Percentiles rank a stretch among this genome's conserved stretches.
Evolutionary conservation across 1,140 invertebrate species (phyloP).

Genomic region (Pygmarrhopalites habei): DNA sequence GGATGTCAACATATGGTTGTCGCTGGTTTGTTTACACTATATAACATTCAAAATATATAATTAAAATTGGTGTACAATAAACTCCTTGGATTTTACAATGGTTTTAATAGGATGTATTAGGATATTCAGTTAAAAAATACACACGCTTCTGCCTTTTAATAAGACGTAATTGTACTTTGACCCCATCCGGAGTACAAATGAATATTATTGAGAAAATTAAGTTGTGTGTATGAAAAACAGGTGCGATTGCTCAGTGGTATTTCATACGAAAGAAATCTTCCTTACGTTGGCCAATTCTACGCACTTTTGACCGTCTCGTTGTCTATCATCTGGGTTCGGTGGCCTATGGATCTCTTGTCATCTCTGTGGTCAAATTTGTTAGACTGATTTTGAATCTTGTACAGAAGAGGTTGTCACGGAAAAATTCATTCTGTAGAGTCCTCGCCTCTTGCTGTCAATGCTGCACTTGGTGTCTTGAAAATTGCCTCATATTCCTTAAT

Average conservation of each 20-base stretch:
- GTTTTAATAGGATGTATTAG: no score
- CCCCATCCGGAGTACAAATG: no score
- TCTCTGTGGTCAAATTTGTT: constrained; percentile 61
- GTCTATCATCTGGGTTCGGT: constrained; percentile 68
- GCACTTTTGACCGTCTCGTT: constrained; percentile 52
- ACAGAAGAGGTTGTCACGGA: constrained; percentile 32
- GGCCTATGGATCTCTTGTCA: constrained; percentile 66
- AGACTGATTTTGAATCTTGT: constrained; percentile 52
- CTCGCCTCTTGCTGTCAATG: constrained; percentile 60
- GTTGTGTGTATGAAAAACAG: no score
- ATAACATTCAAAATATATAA: no score
- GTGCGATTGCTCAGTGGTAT: no score
- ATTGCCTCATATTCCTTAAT: constrained; percentile 61
- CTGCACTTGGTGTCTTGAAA: constrained; percentile 65
- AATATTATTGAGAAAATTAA: no score
- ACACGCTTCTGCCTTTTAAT: no score
- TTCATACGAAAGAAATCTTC: constrained; percentile 59
- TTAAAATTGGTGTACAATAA: no score
- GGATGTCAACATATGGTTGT: constrained; percentile 71
- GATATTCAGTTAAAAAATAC: no score
- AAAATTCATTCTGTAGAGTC: constrained; percentile 40
- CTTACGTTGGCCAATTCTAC: constrained; percentile 53
- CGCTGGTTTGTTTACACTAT: no score
- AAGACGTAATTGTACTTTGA: no score
- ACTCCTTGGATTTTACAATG: no score